Percentiles rank a stretch among this genome's conserved stretches.
Evolutionary conservation across 2,888 invertebrate genomes (phyloP).

Genomic region (Drosophila pegasa): DNA sequence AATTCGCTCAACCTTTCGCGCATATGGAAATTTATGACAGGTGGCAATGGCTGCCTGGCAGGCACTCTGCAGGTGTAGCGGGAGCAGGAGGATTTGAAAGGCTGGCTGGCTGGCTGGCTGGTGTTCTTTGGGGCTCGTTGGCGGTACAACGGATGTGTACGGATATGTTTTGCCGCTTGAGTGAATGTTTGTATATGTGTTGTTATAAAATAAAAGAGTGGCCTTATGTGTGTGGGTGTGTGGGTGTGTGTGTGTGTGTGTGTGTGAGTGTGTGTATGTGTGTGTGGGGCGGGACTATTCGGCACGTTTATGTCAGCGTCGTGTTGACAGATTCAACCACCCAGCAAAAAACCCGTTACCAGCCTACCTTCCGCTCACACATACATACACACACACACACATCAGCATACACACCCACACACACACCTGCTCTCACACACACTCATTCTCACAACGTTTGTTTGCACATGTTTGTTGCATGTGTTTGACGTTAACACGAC

Average conservation of each 20-base stretch:
- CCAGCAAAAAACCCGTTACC: conserved; percentile 68
- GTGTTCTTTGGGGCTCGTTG: conserved; percentile 51
- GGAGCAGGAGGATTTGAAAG: conserved; percentile 18
- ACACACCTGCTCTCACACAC: conserved; percentile 3
- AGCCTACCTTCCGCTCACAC: conserved; percentile 39
- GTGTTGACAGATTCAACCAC: conserved; percentile 79
- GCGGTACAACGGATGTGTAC: conserved; percentile 71
- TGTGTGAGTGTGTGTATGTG: conserved; percentile 5
- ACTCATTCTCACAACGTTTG: conserved; percentile 58
- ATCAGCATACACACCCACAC: conserved; percentile 12
- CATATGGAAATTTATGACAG: conserved; percentile 79
- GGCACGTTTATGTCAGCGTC: conserved; percentile 62
- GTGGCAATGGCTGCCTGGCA: conserved; percentile 66
- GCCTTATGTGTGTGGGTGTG: conserved; percentile 40
- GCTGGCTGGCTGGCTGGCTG: conserved; percentile 24
- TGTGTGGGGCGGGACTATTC: conserved; percentile 31
- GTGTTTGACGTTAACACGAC: conserved; percentile 81
- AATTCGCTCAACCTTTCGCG: conserved; percentile 58
- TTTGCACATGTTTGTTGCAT: conserved; percentile 79
- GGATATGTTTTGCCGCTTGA: conserved; percentile 80
- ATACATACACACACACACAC: conserved; percentile 5
- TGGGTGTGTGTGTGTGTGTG: conserved; percentile 7
- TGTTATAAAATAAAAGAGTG: conserved; percentile 77
- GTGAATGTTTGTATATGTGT: conserved; percentile 69
- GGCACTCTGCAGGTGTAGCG: conserved; percentile 1